phyloP scores from a whole-genome alignment of 2,888 invertebrate species.

The Formica aserva region DNA sequence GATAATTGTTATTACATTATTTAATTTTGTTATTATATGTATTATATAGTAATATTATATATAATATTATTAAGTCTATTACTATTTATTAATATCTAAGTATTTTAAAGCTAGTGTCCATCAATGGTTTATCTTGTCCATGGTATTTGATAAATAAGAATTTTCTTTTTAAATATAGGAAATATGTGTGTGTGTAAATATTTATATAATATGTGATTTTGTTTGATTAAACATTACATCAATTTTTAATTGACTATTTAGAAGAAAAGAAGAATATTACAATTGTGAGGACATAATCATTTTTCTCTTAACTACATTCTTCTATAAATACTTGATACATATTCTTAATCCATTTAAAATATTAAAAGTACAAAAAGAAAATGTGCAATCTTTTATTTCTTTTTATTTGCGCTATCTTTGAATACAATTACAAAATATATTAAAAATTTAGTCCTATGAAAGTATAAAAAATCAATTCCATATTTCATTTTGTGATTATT shows the following conservation, averaged over 20 bases:
- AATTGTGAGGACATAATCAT: background rate
- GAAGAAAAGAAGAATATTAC: background rate
- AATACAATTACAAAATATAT: background rate
- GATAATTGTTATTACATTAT: background rate
- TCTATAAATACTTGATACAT: background rate
- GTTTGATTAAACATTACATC: background rate
- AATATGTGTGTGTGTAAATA: background rate
- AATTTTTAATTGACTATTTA: background rate
- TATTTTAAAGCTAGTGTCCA: background rate
- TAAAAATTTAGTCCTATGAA: background rate
- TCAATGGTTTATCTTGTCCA: background rate
- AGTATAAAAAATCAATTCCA: background rate
- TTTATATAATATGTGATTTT: background rate
- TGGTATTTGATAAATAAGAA: background rate
- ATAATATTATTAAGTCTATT: background rate
- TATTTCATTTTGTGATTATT: background rate
- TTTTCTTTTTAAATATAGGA: background rate
- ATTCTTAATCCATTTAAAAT: background rate
- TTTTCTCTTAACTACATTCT: background rate
- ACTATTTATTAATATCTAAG: background rate
- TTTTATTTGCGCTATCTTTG: background rate
- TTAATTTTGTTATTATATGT: background rate
- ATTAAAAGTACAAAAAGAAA: constrained; percentile 4
- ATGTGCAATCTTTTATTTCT: background rate
- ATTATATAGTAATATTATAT: too few species aligned